Evolutionary conservation across 2,113 vertebrate genomes (phyloP).

Genomic region (Urocynchramus pylzowi): DNA sequence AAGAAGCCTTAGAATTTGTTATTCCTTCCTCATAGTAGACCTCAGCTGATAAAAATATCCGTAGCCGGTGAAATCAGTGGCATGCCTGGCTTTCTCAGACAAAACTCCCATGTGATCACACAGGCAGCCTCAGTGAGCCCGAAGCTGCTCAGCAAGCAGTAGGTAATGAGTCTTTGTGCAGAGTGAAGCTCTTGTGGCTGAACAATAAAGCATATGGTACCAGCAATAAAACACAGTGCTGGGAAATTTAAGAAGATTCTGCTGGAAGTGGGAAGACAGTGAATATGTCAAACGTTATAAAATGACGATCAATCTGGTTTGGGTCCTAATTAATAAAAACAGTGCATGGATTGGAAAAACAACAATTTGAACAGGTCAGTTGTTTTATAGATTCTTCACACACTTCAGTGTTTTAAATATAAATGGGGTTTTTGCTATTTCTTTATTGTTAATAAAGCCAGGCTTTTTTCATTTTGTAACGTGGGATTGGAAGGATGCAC

Average conservation of each 20-base stretch:
- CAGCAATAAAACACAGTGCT: conserved; percentile 82
- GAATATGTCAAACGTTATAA: conserved; percentile 68
- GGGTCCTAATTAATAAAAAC: conserved; percentile 78
- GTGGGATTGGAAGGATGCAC: conserved; percentile 43
- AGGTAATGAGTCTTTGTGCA: conserved; percentile 99
- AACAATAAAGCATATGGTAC: conserved; percentile 93
- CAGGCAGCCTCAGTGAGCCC: conserved; percentile 88
- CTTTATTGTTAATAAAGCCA: conserved; percentile 44
- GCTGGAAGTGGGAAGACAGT: conserved; percentile 68
- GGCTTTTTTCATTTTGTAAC: conserved; percentile 2
- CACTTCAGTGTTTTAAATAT: conserved; percentile 56
- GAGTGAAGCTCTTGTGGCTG: conserved; percentile 82
- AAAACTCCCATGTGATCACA: conserved; percentile 94
- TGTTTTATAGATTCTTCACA: conserved; percentile 70
- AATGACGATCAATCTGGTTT: conserved; percentile 70
- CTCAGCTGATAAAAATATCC: conserved; percentile 92
- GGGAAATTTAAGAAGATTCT: conserved; percentile 81
- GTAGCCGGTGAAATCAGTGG: conserved; percentile 88
- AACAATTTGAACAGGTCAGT: conserved; percentile 89
- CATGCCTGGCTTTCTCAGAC: conserved; percentile 84
- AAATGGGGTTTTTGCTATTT: conserved; percentile 23
- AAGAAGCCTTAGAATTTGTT: conserved; percentile 68
- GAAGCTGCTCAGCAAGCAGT: conserved; percentile 87
- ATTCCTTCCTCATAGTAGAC: conserved; percentile 75
- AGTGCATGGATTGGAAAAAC: conserved; percentile 80